Percentiles rank a stretch among this genome's conserved stretches.
Evolutionary conservation across 2,113 vertebrate species (phyloP).

Genomic region (Brachyistius frenatus): DNA sequence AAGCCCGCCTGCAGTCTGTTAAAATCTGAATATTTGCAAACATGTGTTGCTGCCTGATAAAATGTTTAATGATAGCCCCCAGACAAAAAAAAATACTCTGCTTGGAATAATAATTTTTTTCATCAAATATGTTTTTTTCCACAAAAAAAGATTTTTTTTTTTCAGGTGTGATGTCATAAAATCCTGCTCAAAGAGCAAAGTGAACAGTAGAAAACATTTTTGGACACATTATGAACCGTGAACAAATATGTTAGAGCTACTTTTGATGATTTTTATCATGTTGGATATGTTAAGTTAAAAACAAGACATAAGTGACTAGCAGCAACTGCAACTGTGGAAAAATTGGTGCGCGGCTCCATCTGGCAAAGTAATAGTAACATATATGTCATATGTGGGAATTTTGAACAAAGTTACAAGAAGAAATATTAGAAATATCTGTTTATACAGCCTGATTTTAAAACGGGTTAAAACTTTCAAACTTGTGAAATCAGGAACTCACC

Average conservation of each 20-base stretch:
- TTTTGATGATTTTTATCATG: too few species aligned
- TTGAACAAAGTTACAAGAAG: background rate
- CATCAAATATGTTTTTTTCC: too few species aligned
- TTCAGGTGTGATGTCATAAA: too few species aligned
- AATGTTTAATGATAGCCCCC: background rate
- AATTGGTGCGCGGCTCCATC: background rate
- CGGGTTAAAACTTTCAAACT: background rate
- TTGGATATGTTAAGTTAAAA: too few species aligned
- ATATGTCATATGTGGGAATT: background rate
- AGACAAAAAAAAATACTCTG: background rate
- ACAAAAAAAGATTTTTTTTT: too few species aligned
- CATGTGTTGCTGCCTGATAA: background rate
- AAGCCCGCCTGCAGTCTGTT: background rate
- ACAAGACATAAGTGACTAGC: too few species aligned
- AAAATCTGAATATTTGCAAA: too few species aligned
- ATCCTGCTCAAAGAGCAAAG: too few species aligned
- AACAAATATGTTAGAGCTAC: too few species aligned
- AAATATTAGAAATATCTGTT: conserved; percentile 14
- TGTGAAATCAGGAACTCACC: conserved; percentile 85
- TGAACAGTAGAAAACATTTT: too few species aligned
- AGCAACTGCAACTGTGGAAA: too few species aligned
- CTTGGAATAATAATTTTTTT: background rate
- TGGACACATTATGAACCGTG: too few species aligned
- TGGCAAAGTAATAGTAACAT: conserved; percentile 1
- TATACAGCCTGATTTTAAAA: background rate